Conservation (phyloP, 37 sponge, comb jelly and placozoan species). For the Geodia barretti region DNA sequence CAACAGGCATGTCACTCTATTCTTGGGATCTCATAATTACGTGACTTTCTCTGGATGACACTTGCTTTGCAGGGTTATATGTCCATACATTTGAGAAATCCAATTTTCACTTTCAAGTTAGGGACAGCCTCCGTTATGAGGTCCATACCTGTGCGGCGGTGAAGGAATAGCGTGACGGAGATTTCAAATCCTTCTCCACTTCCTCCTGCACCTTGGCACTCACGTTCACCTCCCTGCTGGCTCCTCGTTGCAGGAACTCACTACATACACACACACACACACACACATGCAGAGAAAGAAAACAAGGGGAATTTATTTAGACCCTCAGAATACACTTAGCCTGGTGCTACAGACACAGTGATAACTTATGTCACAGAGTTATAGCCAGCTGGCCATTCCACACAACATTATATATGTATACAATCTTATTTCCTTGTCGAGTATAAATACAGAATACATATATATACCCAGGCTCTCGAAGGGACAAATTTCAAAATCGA, state of each 20-base stretch:
- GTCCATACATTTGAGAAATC: background rate
- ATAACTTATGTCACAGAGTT: too few species aligned
- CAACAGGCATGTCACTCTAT: too few species aligned
- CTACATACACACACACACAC: conserved; percentile 16
- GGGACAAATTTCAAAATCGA: too few species aligned
- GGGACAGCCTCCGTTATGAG: background rate
- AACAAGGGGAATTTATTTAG: too few species aligned
- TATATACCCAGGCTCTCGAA: too few species aligned
- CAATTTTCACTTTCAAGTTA: background rate
- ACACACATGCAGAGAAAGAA: background rate
- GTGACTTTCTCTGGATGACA: background rate
- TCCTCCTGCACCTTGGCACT: conserved; percentile 61
- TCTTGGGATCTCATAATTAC: too few species aligned
- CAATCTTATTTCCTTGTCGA: too few species aligned
- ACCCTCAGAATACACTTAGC: too few species aligned
- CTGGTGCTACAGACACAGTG: too few species aligned
- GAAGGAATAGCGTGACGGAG: conserved; percentile 64
- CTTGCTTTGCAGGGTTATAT: background rate
- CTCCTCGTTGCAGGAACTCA: conserved; percentile 65
- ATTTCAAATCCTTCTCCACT: conserved; percentile 32
- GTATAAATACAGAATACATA: too few species aligned
- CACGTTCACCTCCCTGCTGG: conserved; percentile 71
- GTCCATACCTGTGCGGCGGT: conserved; percentile 53
- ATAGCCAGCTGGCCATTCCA: too few species aligned
- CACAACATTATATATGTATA: too few species aligned